phyloP scores from a whole-genome alignment of 2,888 invertebrate species.

The Aproaerema taeniolella region DNA sequence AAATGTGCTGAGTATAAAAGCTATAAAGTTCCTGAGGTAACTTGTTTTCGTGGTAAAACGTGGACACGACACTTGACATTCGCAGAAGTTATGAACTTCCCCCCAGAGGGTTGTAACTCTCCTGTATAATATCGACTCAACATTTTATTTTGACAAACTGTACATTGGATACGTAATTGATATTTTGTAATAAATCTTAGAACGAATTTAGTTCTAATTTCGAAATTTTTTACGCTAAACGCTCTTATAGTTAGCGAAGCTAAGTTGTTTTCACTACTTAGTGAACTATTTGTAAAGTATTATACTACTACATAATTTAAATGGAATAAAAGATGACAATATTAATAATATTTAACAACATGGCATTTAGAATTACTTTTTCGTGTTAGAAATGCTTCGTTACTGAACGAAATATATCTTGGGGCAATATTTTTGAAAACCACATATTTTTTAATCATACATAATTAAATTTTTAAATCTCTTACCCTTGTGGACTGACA shows the following conservation, averaged over 20 bases:
- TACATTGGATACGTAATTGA: conserved; percentile 25
- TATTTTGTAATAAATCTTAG: conserved; percentile 29
- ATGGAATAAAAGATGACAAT: conserved; percentile 69
- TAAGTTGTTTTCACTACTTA: conserved; percentile 50
- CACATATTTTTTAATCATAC: too few relatives aligned
- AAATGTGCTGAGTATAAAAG: too few relatives aligned
- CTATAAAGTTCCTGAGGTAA: not conserved
- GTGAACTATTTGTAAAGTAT: conserved; percentile 62
- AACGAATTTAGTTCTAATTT: conserved; percentile 32
- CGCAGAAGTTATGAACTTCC: conserved; percentile 1
- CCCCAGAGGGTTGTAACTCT: not conserved
- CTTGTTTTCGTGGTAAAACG: not conserved
- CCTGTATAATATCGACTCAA: conserved; percentile 42
- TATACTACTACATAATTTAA: conserved; percentile 61
- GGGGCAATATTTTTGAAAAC: too few relatives aligned
- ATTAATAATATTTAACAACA: conserved; percentile 70
- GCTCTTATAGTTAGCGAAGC: conserved; percentile 31
- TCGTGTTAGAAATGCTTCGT: conserved; percentile 63
- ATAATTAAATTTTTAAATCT: too few relatives aligned
- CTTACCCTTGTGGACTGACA: too few relatives aligned
- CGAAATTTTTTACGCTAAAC: conserved; percentile 31
- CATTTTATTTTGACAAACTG: conserved; percentile 45
- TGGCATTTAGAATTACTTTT: conserved; percentile 62
- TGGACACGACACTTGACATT: not conserved
- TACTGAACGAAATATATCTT: conserved; percentile 48